phyloP scores from a whole-genome alignment of 2,888 invertebrate species.

The Xestia c-nigrum region DNA sequence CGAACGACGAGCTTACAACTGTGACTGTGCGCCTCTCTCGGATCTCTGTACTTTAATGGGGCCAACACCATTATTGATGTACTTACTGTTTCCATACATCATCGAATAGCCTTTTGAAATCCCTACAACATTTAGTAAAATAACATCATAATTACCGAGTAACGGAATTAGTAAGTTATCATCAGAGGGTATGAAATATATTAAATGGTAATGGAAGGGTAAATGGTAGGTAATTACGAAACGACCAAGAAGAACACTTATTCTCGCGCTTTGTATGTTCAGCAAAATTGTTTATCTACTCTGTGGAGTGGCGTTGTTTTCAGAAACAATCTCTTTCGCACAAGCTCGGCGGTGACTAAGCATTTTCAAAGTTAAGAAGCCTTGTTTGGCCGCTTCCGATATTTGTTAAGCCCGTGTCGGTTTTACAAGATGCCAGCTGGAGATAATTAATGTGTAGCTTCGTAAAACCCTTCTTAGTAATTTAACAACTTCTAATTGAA shows the following conservation, averaged over 20 bases:
- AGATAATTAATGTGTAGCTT: constrained; percentile 87
- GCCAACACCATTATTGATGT: constrained; percentile 51
- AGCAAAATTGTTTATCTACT: constrained; percentile 63
- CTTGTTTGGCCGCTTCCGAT: constrained; percentile 85
- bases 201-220: background rate
- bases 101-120: background rate
- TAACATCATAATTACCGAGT: background rate
- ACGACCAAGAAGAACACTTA: constrained; percentile 6
- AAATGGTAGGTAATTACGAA: constrained; percentile 16
- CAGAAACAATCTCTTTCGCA: constrained; percentile 83
- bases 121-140: background rate
- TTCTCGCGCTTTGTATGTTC: constrained; percentile 46
- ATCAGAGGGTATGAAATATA: background rate
- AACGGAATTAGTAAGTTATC: constrained; percentile 7
- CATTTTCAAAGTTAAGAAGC: constrained; percentile 83
- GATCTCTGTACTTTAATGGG: constrained; percentile 61
- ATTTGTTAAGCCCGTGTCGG: constrained; percentile 87
- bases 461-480: constrained; percentile 73
- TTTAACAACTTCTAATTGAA: constrained; percentile 82
- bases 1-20: constrained; percentile 80
- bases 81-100: constrained; percentile 18
- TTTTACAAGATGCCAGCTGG: constrained; percentile 82
- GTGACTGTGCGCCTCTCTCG: constrained; percentile 73
- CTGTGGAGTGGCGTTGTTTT: constrained; percentile 71
- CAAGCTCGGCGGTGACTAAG: constrained; percentile 79